Conservation (phyloP, 2,888 invertebrate species). For the Pammene fasciana region DNA sequence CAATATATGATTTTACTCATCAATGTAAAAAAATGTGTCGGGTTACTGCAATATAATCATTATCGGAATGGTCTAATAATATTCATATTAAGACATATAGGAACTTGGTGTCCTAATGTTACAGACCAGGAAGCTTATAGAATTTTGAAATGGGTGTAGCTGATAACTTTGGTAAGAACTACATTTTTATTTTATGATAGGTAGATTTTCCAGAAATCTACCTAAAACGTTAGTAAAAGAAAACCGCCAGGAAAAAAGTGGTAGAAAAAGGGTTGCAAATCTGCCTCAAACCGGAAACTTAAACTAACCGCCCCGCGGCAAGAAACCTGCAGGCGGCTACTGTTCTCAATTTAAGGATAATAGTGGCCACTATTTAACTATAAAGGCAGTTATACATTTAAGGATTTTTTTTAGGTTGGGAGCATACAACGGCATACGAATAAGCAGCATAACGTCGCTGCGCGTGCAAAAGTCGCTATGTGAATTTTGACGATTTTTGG, state of each 20-base stretch:
- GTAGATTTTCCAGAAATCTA: conserved; percentile 14
- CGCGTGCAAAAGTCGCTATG: too few relatives aligned
- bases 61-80: too few relatives aligned
- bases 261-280: conserved; percentile 68
- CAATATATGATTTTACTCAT: too few relatives aligned
- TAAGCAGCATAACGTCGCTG: too few relatives aligned
- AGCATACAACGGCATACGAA: not conserved
- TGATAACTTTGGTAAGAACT: not conserved
- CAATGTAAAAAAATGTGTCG: too few relatives aligned
- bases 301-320: conserved; percentile 51
- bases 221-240: conserved; percentile 26
- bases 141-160: too few relatives aligned
- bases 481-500: too few relatives aligned
- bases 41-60: too few relatives aligned
- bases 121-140: too few relatives aligned
- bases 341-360: conserved; percentile 27
- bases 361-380: conserved; percentile 10
- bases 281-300: conserved; percentile 71
- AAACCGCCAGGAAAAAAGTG: conserved; percentile 23
- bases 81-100: too few relatives aligned
- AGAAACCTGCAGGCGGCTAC: conserved; percentile 33
- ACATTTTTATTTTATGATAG: not conserved
- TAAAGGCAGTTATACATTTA: not conserved
- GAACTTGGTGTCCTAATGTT: too few relatives aligned
- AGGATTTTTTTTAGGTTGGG: not conserved